A percentile compares a stretch with the other conserved stretches of the same genome.
These are phyloP conservation scores for Pseudochromis fuscus DNA, from an alignment of 2,797 vertebrate species.

Conservation along the genomic window DNA sequence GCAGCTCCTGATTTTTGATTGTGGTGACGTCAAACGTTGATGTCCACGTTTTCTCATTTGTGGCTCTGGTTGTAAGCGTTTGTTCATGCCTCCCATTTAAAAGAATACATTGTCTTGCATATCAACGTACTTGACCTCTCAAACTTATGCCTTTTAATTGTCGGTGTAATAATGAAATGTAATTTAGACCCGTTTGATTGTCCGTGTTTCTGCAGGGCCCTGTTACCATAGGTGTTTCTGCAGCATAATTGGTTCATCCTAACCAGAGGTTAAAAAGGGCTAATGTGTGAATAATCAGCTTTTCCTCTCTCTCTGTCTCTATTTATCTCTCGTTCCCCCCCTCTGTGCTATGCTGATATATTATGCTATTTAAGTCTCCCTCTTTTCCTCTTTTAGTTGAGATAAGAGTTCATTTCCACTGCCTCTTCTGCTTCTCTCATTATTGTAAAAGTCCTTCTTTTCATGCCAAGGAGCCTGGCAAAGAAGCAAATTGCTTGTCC, in stretches of 20 bases:
- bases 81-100: background rate
- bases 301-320: slow-evolving; percentile 56
- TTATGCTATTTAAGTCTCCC: slow-evolving; percentile 79
- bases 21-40: slow-evolving; percentile 1
- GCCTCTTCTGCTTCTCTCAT: slow-evolving; percentile 76
- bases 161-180: slow-evolving; percentile 38
- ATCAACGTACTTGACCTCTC: slow-evolving; percentile 11
- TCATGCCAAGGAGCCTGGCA: slow-evolving; percentile 76
- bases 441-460: slow-evolving; percentile 78
- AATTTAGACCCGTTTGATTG: slow-evolving; percentile 34
- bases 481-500: slow-evolving; percentile 80
- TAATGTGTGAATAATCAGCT: slow-evolving; percentile 72
- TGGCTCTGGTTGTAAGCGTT: background rate
- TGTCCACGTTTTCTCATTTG: background rate
- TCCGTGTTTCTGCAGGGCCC: slow-evolving; percentile 8
- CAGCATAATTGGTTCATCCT: slow-evolving; percentile 58
- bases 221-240: slow-evolving; percentile 43
- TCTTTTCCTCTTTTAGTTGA: slow-evolving; percentile 69
- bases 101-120: background rate
- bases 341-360: slow-evolving; percentile 69
- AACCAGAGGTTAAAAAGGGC: slow-evolving; percentile 66
- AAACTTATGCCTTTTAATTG: slow-evolving; percentile 32
- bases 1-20: slow-evolving; percentile 24
- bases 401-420: slow-evolving; percentile 82
- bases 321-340: slow-evolving; percentile 57